These are phyloP conservation scores for Equus przewalskii DNA, from an alignment of 2,113 vertebrate genomes.

Conservation along the genomic window DNA sequence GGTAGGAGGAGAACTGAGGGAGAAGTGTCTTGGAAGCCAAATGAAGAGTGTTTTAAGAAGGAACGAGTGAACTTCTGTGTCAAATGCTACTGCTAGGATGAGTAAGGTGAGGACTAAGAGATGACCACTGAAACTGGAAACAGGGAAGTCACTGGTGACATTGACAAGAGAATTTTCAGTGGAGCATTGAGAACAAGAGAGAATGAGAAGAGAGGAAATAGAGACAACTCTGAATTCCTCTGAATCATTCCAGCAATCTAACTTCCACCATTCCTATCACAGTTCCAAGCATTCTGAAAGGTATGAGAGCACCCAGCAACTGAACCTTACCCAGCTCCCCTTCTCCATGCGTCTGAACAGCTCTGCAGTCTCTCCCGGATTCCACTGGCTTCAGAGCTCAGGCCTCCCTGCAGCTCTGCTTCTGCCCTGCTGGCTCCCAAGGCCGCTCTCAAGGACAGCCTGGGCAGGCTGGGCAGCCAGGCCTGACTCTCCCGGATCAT, in stretches of 20 bases:
- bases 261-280: not conserved
- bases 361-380: not conserved
- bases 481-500: constrained; percentile 63
- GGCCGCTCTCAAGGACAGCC: constrained; percentile 36
- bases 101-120: constrained; percentile 18
- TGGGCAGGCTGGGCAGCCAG: constrained; percentile 32
- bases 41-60: not conserved
- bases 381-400: not conserved
- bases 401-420: not conserved
- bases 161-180: not conserved
- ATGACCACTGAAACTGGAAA: not conserved
- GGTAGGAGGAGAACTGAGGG: not conserved
- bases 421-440: not conserved
- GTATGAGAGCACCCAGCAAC: not conserved
- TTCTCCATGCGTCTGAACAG: not conserved
- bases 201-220: not conserved
- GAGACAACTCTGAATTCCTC: constrained; percentile 13
- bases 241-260: not conserved
- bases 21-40: not conserved
- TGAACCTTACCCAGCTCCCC: not conserved
- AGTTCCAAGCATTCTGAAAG: constrained; percentile 3
- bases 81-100: not conserved
- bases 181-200: not conserved
- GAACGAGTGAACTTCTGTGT: not conserved
- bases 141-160: not conserved